Evolutionary conservation across 2,888 invertebrate genomes (phyloP), one percentile per base, ranked within the genome.

Genomic region (Griposia aprilina): DNA sequence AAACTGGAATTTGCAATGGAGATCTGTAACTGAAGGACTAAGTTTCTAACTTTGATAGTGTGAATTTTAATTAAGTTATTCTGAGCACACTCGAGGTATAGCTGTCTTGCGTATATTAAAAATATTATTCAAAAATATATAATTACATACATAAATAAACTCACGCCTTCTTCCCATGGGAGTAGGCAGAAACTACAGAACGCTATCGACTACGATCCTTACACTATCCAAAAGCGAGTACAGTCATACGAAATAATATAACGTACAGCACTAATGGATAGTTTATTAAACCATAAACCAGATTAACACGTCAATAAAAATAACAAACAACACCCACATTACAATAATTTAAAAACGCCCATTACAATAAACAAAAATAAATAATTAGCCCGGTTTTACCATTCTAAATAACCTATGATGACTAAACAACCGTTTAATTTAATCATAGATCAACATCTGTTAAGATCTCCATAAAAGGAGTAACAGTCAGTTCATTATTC

Each of bases 1-100:
- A 17, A 65, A 78, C 59, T 80, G 20, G 23, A 80, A 80, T 82
- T 82, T 80, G 69, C 81, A 84, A 66, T 80, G 72, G 69, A 80
- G 41, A 84, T 82, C 55, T 82, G 57, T 70, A 57, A 69, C 60
- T 66, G 60, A 15, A 57, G 30, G 36, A 36, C 23, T 30, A 67
- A 81, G 74, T 85, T 70, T 41, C 41, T 20, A 66, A 82, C 81
- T 84, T 62, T 65, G 41, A 26, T 78, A 67, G 41, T 41, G n/a
- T 15, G 26, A 68, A 79, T 81, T 52, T 84, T 59, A 72, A 80
- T 80, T 62, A 20, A 72, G 66, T 84, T 84, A 59, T 30, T 17
- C 7, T 57, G 13, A 20, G 30, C 30, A 26, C 23, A 23, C 23
- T 26, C 11, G 13, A 30, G 74, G 17, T 13, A 30, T 1, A 2